Base-by-base conservation (phyloP, 2,113 vertebrate genomes). In the Poeciliopsis prolifica region DNA sequence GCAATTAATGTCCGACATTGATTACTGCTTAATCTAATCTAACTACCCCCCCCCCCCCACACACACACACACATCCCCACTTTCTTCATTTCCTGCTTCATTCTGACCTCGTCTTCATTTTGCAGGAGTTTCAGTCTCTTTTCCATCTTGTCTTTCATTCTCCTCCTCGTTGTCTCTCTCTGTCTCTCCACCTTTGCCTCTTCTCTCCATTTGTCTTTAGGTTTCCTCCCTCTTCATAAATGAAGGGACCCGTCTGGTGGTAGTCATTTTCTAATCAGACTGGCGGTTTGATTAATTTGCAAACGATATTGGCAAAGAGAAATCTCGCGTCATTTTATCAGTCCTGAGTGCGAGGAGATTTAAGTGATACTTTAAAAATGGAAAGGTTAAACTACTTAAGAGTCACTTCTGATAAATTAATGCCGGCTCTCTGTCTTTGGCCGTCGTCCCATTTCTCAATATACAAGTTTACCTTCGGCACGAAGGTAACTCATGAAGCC, bases 281-380 rank as follows among this genome's bases (percentile, higher is more conserved):
- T 10, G 35, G 31, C 65, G 15, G 44, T 77, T 77, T 84, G 73
- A 88, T 86, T 74, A 74, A 84, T 82, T 70, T 79, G 60, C 48
- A 2, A 17, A 14, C 44, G 26, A 58, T 35, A 15, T 74, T 2
- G 2, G 31, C 10, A 35, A 48, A 68, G 67, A 74, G 31, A 35
- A 80, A 31, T 70, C 58, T 51, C 60, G 29, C 37, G 31, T 70
- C n/a, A n/a, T 28, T 44, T 70, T 68, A 84, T 79, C 70, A 63
- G 26, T 44, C 54, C 22, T 42, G 58, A 48, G 4, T 58, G 51
- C 10, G 22, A 58, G 51, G 7, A 58, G 51, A 58, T 58, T 58
- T 58, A 58, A 58, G 51, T 58, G 51, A 58, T 58, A 24, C 51
- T 58, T 22, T 24, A n/a, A 58, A 58, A 58, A 58, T 58, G 51